phyloP scores from a whole-genome alignment of 2,113 vertebrate species.

The Tiliqua scincoides region DNA sequence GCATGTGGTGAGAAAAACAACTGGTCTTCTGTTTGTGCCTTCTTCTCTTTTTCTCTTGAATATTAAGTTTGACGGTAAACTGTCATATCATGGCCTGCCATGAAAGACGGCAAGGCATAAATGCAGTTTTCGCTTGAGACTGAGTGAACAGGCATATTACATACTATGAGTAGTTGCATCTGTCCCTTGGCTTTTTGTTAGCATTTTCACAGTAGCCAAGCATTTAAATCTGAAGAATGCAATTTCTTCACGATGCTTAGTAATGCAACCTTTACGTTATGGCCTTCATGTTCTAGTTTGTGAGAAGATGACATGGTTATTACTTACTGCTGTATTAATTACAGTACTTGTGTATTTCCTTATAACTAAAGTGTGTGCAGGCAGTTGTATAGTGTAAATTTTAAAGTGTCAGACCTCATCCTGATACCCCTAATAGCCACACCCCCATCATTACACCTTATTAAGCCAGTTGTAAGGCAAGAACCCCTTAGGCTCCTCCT shows the following conservation, averaged over 20 bases:
- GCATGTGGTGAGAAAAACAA: slow-evolving; percentile 4
- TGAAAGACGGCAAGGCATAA: neutral
- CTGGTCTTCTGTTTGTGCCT: neutral
- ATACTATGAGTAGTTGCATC: slow-evolving; percentile 16
- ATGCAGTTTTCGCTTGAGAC: slow-evolving; percentile 46
- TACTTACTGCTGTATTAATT: neutral
- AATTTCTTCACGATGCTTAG: neutral
- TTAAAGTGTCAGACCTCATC: too few species aligned
- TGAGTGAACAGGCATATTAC: slow-evolving; percentile 25
- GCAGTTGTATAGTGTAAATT: too few species aligned
- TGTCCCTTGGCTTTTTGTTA: neutral
- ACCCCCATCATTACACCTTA: too few species aligned
- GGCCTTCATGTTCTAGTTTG: neutral
- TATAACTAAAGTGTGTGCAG: neutral
- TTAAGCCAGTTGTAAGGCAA: too few species aligned
- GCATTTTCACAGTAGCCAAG: neutral
- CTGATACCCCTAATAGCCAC: too few species aligned
- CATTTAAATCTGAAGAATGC: neutral
- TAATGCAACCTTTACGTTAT: fast-evolving
- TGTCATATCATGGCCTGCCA: slow-evolving; percentile 18
- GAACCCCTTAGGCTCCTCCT: too few species aligned
- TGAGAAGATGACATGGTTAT: neutral
- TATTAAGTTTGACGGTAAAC: slow-evolving; percentile 50
- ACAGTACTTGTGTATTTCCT: neutral
- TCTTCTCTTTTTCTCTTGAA: slow-evolving; percentile 25